Conservation (phyloP, 1,140 invertebrate species). For the Dolichoris vasculosae region DNA sequence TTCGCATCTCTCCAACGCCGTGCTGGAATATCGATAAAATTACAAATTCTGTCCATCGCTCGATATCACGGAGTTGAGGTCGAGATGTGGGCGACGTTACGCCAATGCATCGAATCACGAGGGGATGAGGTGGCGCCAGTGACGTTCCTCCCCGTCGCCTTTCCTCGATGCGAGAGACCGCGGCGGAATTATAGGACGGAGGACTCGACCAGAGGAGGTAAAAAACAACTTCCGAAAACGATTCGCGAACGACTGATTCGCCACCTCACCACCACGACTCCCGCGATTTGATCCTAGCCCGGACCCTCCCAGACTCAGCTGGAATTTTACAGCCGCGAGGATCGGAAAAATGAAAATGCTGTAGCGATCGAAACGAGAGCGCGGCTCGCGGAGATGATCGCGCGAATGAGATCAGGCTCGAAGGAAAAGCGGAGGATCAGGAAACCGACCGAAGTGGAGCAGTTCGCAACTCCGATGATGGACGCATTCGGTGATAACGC, state of each 20-base stretch:
- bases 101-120: neutral
- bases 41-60: too few species aligned
- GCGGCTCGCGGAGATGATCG: neutral
- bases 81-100: too few species aligned
- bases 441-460: neutral
- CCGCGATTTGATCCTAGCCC: too few species aligned
- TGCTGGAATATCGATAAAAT: slow-evolving; percentile 82
- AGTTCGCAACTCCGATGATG: too few species aligned
- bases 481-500: too few species aligned
- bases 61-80: too few species aligned
- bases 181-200: neutral
- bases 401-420: too few species aligned
- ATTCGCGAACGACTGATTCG: neutral
- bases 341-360: neutral
- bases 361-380: neutral
- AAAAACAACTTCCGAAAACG: neutral
- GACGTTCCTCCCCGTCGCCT: neutral
- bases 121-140: neutral
- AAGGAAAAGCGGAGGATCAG: neutral
- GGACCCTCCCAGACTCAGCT: too few species aligned
- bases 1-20: slow-evolving; percentile 82
- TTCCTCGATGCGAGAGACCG: neutral
- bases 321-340: neutral
- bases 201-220: neutral
- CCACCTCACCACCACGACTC: too few species aligned